phyloP scores from a whole-genome alignment of 2,888 invertebrate genomes.

The Tyria jacobaeae region DNA sequence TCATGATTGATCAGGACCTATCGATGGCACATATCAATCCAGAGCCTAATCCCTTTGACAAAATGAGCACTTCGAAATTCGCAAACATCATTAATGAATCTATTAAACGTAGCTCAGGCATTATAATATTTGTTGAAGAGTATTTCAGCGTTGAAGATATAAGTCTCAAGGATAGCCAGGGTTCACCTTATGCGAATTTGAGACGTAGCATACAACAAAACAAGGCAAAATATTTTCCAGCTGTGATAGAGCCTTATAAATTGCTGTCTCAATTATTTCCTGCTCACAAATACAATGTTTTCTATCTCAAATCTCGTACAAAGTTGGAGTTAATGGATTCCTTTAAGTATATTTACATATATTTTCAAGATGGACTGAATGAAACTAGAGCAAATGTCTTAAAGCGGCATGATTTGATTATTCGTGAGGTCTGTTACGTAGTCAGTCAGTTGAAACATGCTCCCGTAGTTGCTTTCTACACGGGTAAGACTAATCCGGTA shows the following conservation, averaged over 20 bases:
- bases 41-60: slow-evolving; percentile 62
- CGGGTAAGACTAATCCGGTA: slow-evolving; percentile 68
- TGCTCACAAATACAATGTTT: slow-evolving; percentile 51
- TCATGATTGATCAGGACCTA: slow-evolving; percentile 61
- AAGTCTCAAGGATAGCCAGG: slow-evolving; percentile 57
- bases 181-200: slow-evolving; percentile 62
- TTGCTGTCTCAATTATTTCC: slow-evolving; percentile 54
- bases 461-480: slow-evolving; percentile 67
- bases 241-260: slow-evolving; percentile 61
- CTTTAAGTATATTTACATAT: slow-evolving; percentile 65
- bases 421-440: slow-evolving; percentile 57
- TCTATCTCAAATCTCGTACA: slow-evolving; percentile 44
- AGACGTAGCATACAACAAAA: slow-evolving; percentile 48
- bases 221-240: slow-evolving; percentile 64
- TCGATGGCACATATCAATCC: slow-evolving; percentile 44
- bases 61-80: slow-evolving; percentile 52
- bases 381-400: slow-evolving; percentile 54
- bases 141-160: slow-evolving; percentile 67
- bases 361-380: slow-evolving; percentile 58
- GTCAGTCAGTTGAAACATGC: slow-evolving; percentile 52
- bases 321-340: slow-evolving; percentile 53
- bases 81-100: slow-evolving; percentile 55
- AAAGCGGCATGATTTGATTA: slow-evolving; percentile 66
- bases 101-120: slow-evolving; percentile 47
- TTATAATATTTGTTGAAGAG: slow-evolving; percentile 70